Evolutionary conservation across 2,113 vertebrate species (phyloP).

Genomic region (Cacatua alba): DNA sequence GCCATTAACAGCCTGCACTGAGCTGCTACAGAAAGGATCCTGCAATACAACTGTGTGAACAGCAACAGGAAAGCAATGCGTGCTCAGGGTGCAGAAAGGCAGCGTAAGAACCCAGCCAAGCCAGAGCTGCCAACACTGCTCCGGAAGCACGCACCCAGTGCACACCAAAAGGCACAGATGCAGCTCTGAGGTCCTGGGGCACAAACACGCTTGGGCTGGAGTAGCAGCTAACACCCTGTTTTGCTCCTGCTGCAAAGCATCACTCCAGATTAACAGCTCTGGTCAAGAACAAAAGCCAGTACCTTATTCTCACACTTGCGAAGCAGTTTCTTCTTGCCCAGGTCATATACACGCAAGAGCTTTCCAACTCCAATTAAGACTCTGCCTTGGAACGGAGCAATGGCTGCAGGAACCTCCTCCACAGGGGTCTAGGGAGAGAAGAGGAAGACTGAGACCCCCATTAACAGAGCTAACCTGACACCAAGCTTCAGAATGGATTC

Average conservation of each 20-base stretch:
- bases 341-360: conserved; percentile 92
- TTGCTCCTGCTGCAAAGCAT: not conserved
- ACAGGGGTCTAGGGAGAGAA: conserved; percentile 85
- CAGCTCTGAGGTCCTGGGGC: not conserved
- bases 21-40: not conserved
- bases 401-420: conserved; percentile 94
- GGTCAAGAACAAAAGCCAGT: not conserved
- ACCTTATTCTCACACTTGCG: conserved; percentile 99
- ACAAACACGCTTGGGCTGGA: not conserved
- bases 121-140: not conserved
- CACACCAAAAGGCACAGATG: not conserved
- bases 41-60: not conserved
- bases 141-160: rapidly evolving
- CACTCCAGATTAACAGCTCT: not conserved
- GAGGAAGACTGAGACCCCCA: not conserved
- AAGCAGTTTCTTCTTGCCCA: conserved; percentile 97
- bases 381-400: conserved; percentile 93
- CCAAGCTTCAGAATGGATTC: not conserved
- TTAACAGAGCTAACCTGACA: not conserved
- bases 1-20: not conserved
- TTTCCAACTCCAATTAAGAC: conserved; percentile 94
- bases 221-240: not conserved
- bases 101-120: not conserved
- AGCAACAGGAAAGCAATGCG: rapidly evolving
- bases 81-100: not conserved